These are phyloP conservation scores for Alectoris magna DNA, from an alignment of 2,797 vertebrate genomes.

Conservation along the genomic window DNA sequence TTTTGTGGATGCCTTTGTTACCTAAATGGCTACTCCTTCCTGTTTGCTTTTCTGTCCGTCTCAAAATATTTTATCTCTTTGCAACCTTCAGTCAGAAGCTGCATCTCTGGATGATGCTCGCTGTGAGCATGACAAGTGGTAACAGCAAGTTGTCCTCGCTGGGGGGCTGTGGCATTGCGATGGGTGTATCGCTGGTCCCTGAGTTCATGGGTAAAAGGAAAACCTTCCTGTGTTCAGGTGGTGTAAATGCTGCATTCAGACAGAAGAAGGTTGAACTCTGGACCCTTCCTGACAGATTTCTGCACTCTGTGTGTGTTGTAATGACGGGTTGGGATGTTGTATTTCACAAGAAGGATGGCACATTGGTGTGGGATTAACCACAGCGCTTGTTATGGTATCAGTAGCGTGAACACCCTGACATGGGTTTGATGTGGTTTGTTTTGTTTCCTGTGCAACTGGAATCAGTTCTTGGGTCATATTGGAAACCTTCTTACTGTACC, in stretches of 20 bases:
- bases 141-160: background rate
- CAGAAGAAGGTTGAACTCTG: conserved; percentile 16
- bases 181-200: background rate
- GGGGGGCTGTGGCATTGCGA: background rate
- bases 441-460: background rate
- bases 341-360: conserved; percentile 26
- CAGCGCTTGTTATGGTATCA: background rate
- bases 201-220: background rate
- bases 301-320: background rate
- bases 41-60: background rate
- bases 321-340: conserved; percentile 10
- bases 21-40: background rate
- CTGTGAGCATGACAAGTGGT: background rate
- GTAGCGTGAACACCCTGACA: background rate
- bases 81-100: background rate
- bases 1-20: background rate
- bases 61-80: background rate
- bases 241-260: background rate
- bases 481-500: background rate
- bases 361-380: conserved; percentile 17
- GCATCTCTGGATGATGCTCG: background rate
- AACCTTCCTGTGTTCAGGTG: background rate
- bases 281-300: conserved; percentile 26
- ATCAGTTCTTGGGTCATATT: background rate
- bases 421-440: background rate